A percentile compares a stretch with the other conserved stretches of the same genome.
phyloP scores from a whole-genome alignment of 2,888 invertebrate species.

The Orgyia antiqua region DNA sequence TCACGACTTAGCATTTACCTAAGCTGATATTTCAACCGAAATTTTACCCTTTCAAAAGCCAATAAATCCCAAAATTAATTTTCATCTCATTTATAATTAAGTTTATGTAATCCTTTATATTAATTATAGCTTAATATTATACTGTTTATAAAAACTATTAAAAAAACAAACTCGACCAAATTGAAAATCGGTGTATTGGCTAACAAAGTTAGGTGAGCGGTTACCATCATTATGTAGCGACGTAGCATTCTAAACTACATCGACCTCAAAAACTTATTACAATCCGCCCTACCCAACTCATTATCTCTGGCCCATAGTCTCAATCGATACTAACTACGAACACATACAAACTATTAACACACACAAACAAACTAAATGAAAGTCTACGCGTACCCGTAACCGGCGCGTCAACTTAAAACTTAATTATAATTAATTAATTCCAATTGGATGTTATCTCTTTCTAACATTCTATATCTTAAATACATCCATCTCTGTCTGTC shows the following conservation, averaged over 20 bases:
- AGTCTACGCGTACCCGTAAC: slow-evolving; percentile 73
- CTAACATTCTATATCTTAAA: slow-evolving; percentile 62
- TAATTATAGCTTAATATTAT: slow-evolving; percentile 28
- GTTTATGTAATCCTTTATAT: slow-evolving; percentile 28
- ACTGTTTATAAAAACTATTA: slow-evolving; percentile 19
- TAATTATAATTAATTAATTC: slow-evolving; percentile 91
- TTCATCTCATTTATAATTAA: slow-evolving; percentile 25
- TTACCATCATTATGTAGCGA: slow-evolving; percentile 30
- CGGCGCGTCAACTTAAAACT: slow-evolving; percentile 86
- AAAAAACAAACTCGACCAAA: slow-evolving; percentile 26
- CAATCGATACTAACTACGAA: slow-evolving; percentile 70
- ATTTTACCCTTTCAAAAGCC: no score
- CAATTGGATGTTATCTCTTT: slow-evolving; percentile 77
- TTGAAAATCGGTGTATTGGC: slow-evolving; percentile 17
- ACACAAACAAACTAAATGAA: slow-evolving; percentile 62
- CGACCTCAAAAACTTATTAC: slow-evolving; percentile 71
- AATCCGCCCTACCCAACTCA: slow-evolving; percentile 66
- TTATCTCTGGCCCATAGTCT: slow-evolving; percentile 72
- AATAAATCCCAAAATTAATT: no score
- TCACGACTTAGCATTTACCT: no score
- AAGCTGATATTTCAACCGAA: no score
- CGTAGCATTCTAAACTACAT: slow-evolving; percentile 33
- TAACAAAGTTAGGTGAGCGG: slow-evolving; percentile 15
- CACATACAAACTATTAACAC: slow-evolving; percentile 47
- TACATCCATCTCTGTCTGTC: slow-evolving; percentile 55